Base-by-base conservation (phyloP, 2,888 invertebrate genomes). In the Geotrupes spiniger region DNA sequence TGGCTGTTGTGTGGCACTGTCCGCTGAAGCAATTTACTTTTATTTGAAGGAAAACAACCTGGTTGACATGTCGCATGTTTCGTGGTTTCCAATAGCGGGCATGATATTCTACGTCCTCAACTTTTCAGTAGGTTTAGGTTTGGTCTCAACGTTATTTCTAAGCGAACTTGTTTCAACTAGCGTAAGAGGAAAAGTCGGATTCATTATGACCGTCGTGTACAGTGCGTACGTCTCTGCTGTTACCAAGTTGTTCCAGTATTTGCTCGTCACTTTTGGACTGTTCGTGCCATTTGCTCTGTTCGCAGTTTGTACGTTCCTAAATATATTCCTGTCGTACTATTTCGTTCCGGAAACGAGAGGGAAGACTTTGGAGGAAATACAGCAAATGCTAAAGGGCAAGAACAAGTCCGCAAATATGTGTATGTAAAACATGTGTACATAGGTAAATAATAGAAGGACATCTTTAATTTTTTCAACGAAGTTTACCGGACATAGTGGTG, bases 351-450 rank as follows among this genome's bases (percentile, higher is more conserved):
- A 72, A 52, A 72, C 71, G 1, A 67, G 65, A 54, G 71, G 69
- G 1, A 70, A 66, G 51, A 69, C 69, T 4, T 56, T 72, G 21
- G 70, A 71, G 49, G 69, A 72, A 56, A 72, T 72, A 36, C 71
- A 72, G 48, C 66, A 70, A 48, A 52, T 53, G 11, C 53, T 69
- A 12, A 66, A 63, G 45, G 36, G 44, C 1, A 40, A 44, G 36
- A 40, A 14, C 6, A 10, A 2, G 36, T 10, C 28, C 36, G 9
- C 29, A 29, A 5, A 9, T 1, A 4, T 2, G n/a, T n/a, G n/a
- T n/a, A n/a, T n/a, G n/a, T n/a, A n/a, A n/a, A n/a, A n/a, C n/a
- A n/a, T n/a, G n/a, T n/a, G n/a, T n/a, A n/a, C n/a, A n/a, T n/a
- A n/a, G n/a, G n/a, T n/a, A n/a, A n/a, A n/a, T n/a, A n/a, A n/a